These are phyloP conservation scores for Leucoma salicis DNA, from an alignment of 2,888 invertebrate species.

Conservation along the genomic window DNA sequence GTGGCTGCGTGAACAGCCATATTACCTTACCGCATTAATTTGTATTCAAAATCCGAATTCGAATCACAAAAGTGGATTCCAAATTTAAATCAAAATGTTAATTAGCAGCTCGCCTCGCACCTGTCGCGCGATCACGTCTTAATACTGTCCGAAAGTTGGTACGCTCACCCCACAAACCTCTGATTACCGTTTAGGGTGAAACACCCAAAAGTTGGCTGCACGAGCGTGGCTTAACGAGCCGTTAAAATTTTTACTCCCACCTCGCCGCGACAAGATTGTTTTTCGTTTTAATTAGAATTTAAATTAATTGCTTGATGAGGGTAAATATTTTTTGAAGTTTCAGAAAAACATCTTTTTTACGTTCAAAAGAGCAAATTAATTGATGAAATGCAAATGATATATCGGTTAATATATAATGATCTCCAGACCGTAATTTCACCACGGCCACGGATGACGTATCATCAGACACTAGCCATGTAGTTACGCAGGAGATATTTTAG, in stretches of 20 bases:
- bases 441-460: no score
- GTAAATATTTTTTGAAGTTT: slow-evolving; percentile 18
- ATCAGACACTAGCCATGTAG: no score
- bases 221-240: slow-evolving; percentile 46
- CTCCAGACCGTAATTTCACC: no score
- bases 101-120: slow-evolving; percentile 34
- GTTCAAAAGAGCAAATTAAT: neutral
- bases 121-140: slow-evolving; percentile 47
- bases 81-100: slow-evolving; percentile 41
- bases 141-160: slow-evolving; percentile 40
- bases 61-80: slow-evolving; percentile 33
- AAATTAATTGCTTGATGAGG: slow-evolving; percentile 27
- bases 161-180: slow-evolving; percentile 37
- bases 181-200: slow-evolving; percentile 35
- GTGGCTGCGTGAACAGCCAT: no score
- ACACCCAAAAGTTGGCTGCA: slow-evolving; percentile 41
- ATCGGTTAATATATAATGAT: no score
- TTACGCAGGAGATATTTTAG: no score
- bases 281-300: slow-evolving; percentile 34
- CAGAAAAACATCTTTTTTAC: neutral
- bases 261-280: slow-evolving; percentile 35
- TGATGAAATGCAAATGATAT: no score
- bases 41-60: slow-evolving; percentile 22
- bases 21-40: neutral
- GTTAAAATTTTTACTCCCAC: slow-evolving; percentile 42